Evolutionary conservation across 2,888 invertebrate species (phyloP).

Genomic region (Magallana nippona): DNA sequence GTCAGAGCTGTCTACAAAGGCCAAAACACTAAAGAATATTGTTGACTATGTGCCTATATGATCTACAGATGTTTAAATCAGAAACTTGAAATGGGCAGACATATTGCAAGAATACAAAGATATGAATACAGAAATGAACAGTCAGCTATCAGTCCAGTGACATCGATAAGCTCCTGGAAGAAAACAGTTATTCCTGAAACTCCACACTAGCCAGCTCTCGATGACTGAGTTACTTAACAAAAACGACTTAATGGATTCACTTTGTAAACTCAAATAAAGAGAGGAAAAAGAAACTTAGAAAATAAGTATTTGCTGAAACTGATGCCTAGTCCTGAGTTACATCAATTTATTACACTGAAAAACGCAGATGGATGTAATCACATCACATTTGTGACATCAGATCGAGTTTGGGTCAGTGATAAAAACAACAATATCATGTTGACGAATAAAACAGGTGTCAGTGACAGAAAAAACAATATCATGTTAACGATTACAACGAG

Average conservation of each 20-base stretch:
- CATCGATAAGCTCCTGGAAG: background rate
- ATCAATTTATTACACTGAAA: background rate
- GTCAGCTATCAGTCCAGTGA: background rate
- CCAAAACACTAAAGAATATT: background rate
- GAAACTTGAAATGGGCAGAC: background rate
- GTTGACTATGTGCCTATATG: background rate
- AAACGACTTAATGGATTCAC: background rate
- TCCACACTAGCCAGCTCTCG: background rate
- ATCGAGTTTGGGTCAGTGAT: background rate
- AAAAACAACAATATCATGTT: background rate
- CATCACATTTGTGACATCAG: background rate
- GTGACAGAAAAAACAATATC: too few relatives aligned
- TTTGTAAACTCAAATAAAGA: too few relatives aligned
- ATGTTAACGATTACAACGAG: too few relatives aligned
- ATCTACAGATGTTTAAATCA: background rate
- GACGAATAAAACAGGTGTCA: background rate
- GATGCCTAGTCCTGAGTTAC: too few relatives aligned
- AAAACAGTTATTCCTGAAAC: background rate
- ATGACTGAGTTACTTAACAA: background rate
- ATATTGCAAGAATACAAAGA: background rate
- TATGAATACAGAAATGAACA: background rate
- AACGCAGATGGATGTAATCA: background rate
- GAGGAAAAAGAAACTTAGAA: too few relatives aligned
- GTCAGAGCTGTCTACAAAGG: background rate
- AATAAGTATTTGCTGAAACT: too few relatives aligned